Base-by-base conservation (phyloP, 2,797 vertebrate species). In the Remorina albescens region DNA sequence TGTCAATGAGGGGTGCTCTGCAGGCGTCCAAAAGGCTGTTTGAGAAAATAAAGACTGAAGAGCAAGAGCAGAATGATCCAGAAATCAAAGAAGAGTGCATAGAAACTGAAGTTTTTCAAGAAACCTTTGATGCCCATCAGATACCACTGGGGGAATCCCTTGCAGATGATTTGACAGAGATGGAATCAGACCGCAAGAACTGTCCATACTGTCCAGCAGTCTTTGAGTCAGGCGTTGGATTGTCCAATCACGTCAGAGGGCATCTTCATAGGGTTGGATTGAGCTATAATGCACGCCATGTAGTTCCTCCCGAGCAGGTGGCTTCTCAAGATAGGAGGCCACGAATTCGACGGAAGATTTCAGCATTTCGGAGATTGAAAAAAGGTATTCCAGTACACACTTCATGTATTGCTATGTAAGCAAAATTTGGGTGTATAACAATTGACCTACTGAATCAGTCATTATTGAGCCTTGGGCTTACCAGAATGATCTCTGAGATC, bases 231-330 rank as follows among this genome's bases (percentile, higher is more conserved):
- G 98, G 97, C 83, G 97, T 99, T 85, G 96, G 97, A 59, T 94
- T 99, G 86, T 99, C 97, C 82, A 99, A 99, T 94, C 98, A 99
- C 41, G 95, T 99, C 63, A 94, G 98, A 86, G 97, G 98, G 71
- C 98, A 99, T 93, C 96, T 98, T 89, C 96, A 99, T 86, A 95
- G 98, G 92, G 97, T 96, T 50, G 96, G 98, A 74, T 88, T 98
- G 76, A 97, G 95, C 84, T 97, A 97, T 77, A 96, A 97, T 83
- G 97, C 96, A 56, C 96, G 97, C 26, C 97, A 98, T 55, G 95
- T 96, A 84, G 96, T 97, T 57, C 94, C 98, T 81, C 95, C 95
- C 69, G 96, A 97, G 81, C 96, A 98, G 76, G 96, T 97, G 91
- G 95, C 96, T 76, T 97, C 95, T 86, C 96, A 95, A 82, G 97